phyloP scores from a whole-genome alignment of 2,113 vertebrate genomes.

The Fregata magnificens region DNA sequence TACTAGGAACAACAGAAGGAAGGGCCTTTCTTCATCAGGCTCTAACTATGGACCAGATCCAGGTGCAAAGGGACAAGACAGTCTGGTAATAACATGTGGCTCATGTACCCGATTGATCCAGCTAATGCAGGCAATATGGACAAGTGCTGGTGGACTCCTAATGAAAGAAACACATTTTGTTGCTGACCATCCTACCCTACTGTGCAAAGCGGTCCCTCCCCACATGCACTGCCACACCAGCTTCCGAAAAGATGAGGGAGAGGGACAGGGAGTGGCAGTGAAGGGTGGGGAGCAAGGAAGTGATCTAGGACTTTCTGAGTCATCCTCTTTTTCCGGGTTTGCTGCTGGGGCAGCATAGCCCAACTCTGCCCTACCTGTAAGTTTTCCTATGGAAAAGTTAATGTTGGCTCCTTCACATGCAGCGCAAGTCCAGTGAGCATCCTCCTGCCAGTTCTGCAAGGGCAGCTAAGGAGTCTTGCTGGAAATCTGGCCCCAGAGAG shows the following conservation, averaged over 20 bases:
- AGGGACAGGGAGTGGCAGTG: not conserved
- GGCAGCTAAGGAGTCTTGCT: conserved; percentile 47
- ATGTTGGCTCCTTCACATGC: not conserved
- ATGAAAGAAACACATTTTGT: not conserved
- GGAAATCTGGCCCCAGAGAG: conserved; percentile 53
- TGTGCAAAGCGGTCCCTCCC: not conserved
- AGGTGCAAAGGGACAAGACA: not conserved
- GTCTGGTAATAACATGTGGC: not conserved
- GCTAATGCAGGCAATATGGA: not conserved
- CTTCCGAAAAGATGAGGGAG: not conserved
- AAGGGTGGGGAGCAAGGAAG: not conserved
- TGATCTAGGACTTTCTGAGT: not conserved
- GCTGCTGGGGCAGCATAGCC: not conserved
- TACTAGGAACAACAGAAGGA: not conserved
- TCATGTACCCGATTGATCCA: not conserved
- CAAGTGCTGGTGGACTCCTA: not conserved
- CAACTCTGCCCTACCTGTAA: conserved; percentile 13
- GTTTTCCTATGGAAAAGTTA: conserved; percentile 47
- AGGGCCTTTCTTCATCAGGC: not conserved
- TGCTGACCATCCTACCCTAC: not conserved
- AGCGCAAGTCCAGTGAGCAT: not conserved
- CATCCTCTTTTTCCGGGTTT: not conserved
- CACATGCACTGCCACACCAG: accelerated
- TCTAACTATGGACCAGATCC: not conserved
- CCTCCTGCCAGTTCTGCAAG: conserved; percentile 48